Evolutionary conservation across 2,888 invertebrate genomes (phyloP).

Genomic region (Trachelus troglodyta): DNA sequence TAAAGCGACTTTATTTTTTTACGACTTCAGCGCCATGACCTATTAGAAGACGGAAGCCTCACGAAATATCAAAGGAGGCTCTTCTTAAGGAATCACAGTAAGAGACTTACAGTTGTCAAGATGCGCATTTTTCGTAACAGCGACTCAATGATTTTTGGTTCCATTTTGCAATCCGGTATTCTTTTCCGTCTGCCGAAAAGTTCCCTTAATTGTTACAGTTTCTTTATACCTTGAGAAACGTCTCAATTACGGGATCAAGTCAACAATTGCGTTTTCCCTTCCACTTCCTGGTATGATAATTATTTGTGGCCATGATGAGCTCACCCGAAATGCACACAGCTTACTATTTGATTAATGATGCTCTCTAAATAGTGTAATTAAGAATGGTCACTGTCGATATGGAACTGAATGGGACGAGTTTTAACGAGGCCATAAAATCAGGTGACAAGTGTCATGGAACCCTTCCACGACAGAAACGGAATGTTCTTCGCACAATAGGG

Average conservation of each 20-base stretch:
- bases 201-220: too few relatives aligned
- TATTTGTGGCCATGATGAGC: slow-evolving; percentile 38
- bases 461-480: slow-evolving; percentile 5
- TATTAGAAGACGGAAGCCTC: slow-evolving; percentile 53
- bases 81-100: too few relatives aligned
- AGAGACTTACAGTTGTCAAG: too few relatives aligned
- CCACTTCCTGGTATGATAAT: slow-evolving; percentile 24
- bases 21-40: slow-evolving; percentile 53
- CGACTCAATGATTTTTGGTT: too few relatives aligned
- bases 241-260: slow-evolving; percentile 46
- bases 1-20: slow-evolving; percentile 60
- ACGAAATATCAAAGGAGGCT: too few relatives aligned
- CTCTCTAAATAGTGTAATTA: slow-evolving; percentile 55
- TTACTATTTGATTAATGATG: slow-evolving; percentile 23
- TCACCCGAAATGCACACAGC: slow-evolving; percentile 29
- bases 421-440: slow-evolving; percentile 62
- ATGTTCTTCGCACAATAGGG: slow-evolving; percentile 42
- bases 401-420: slow-evolving; percentile 26
- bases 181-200: too few relatives aligned
- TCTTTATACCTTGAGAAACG: slow-evolving; percentile 28
- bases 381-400: slow-evolving; percentile 52
- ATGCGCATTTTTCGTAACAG: too few relatives aligned
- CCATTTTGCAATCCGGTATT: too few relatives aligned
- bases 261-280: slow-evolving; percentile 32
- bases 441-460: slow-evolving; percentile 58